phyloP scores from a whole-genome alignment of 2,797 vertebrate species.

The Heterohyrax brucei region DNA sequence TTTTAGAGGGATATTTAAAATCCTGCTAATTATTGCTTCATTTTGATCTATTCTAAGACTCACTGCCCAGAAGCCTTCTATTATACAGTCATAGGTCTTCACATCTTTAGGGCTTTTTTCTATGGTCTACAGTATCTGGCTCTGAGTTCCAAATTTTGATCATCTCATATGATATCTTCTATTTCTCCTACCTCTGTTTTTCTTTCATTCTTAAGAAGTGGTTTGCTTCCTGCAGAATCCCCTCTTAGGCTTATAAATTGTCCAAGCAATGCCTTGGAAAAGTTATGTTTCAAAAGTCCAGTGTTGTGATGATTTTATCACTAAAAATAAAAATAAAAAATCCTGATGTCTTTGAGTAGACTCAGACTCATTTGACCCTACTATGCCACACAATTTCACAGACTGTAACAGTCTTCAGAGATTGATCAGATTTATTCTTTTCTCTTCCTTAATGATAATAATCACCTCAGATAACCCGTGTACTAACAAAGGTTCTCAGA shows the following conservation, averaged over 20 bases:
- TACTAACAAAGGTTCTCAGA: neutral
- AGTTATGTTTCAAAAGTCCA: neutral
- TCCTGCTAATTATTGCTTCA: conserved; percentile 86
- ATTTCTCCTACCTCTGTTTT: conserved; percentile 58
- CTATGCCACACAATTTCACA: too few species aligned
- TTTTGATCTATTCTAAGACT: conserved; percentile 83
- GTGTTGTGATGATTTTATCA: neutral
- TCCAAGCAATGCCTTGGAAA: neutral
- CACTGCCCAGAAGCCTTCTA: conserved; percentile 80
- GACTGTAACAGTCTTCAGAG: neutral
- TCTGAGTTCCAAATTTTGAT: conserved; percentile 62
- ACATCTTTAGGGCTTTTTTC: conserved; percentile 66
- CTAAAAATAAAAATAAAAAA: too few species aligned
- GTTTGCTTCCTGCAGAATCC: conserved; percentile 60
- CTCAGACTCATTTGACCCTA: too few species aligned
- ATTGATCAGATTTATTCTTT: neutral
- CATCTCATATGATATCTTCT: neutral
- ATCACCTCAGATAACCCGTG: neutral
- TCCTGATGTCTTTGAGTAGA: too few species aligned
- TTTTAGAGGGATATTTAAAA: conserved; percentile 89
- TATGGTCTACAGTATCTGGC: neutral
- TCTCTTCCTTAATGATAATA: neutral
- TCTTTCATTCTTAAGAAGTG: conserved; percentile 67
- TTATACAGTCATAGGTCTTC: conserved; percentile 78
- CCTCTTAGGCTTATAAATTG: conserved; percentile 6